Evolutionary conservation across 64 coral and sea anemone genomes (phyloP).

Genomic region (Montipora capricornis): DNA sequence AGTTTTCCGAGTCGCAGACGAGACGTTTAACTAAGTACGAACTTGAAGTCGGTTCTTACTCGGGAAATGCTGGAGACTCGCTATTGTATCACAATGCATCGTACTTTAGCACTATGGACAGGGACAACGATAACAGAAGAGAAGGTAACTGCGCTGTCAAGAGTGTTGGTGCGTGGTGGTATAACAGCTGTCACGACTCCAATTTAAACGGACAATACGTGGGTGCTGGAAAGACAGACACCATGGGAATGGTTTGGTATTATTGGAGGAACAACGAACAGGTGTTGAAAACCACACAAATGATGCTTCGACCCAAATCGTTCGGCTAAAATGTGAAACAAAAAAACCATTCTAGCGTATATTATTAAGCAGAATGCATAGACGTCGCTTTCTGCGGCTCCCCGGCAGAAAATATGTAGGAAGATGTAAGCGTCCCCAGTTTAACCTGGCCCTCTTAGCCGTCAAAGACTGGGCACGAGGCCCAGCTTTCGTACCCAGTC

Average conservation of each 20-base stretch:
- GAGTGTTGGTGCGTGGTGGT: slow-evolving; percentile 41
- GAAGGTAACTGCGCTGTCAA: slow-evolving; percentile 39
- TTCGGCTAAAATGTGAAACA: background rate
- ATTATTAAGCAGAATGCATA: too few species aligned
- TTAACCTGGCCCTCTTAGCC: too few species aligned
- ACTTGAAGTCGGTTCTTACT: slow-evolving; percentile 18
- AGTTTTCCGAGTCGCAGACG: background rate
- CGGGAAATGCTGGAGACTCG: slow-evolving; percentile 47
- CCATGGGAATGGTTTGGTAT: slow-evolving; percentile 56
- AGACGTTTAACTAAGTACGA: slow-evolving; percentile 10
- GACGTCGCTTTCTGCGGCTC: too few species aligned
- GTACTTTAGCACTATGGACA: slow-evolving; percentile 13
- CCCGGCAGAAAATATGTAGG: too few species aligned
- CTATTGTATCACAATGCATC: slow-evolving; percentile 28
- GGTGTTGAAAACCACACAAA: slow-evolving; percentile 43
- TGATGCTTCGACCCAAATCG: slow-evolving; percentile 34
- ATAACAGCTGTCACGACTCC: slow-evolving; percentile 58
- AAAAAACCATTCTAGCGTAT: background rate
- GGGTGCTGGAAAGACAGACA: background rate
- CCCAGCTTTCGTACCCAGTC: too few species aligned
- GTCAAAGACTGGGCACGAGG: too few species aligned
- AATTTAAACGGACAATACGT: slow-evolving; percentile 56
- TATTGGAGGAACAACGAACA: slow-evolving; percentile 45
- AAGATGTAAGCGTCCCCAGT: too few species aligned
- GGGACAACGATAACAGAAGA: slow-evolving; percentile 29